Conservation (phyloP, 2,113 vertebrate species). For the Athene cunicularia region DNA sequence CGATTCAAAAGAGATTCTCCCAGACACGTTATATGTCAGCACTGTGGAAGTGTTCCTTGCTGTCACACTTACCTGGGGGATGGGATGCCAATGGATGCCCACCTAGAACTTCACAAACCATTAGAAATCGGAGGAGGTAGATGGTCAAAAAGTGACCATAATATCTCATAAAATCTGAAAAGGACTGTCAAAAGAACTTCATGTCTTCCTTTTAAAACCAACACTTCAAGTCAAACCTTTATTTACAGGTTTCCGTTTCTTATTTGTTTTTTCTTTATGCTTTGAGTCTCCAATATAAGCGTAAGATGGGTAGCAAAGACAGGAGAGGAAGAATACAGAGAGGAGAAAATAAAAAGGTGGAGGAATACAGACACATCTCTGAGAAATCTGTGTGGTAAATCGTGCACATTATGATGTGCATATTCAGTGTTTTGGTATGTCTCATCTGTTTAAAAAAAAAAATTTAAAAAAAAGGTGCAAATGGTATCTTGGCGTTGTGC, state of each 20-base stretch:
- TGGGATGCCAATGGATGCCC: accelerated
- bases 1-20: accelerated
- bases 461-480: not conserved
- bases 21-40: accelerated
- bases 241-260: not conserved
- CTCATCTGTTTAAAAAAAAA: not conserved
- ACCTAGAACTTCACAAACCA: not conserved
- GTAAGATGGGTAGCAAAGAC: not conserved
- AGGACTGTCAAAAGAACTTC: not conserved
- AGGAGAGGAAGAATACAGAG: not conserved
- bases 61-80: accelerated
- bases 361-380: not conserved
- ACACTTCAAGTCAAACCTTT: not conserved
- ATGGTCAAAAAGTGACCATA: not conserved
- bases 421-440: accelerated
- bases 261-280: not conserved
- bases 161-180: not conserved
- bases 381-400: accelerated
- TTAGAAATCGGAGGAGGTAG: not conserved
- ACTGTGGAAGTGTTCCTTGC: accelerated
- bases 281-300: not conserved
- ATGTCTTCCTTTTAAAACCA: not conserved
- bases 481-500: not conserved
- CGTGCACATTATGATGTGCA: accelerated
- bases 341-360: not conserved